These are phyloP conservation scores for Entomyzon cyanotis DNA, from an alignment of 2,113 vertebrate genomes.

Conservation along the genomic window DNA sequence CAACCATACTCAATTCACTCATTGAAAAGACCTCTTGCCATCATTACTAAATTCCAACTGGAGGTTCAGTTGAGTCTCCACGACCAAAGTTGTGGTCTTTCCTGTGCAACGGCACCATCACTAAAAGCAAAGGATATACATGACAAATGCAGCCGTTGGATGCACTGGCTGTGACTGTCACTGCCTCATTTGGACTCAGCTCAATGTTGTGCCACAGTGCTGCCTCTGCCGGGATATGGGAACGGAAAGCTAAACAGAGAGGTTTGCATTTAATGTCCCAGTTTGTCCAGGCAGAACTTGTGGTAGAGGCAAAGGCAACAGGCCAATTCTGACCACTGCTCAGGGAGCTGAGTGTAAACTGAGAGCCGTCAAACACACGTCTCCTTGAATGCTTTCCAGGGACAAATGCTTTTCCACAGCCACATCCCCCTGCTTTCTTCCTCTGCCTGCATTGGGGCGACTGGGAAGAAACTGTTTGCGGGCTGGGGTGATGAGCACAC, in stretches of 20 bases:
- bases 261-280: not conserved
- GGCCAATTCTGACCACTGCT: not conserved
- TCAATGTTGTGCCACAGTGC: not conserved
- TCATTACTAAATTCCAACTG: not conserved
- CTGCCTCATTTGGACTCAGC: fast-evolving
- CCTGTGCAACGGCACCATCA: not conserved
- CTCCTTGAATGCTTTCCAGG: not conserved
- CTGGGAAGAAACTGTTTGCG: not conserved
- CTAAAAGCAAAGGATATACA: not conserved
- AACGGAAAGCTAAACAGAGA: not conserved
- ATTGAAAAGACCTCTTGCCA: not conserved
- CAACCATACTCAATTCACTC: not conserved
- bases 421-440: not conserved
- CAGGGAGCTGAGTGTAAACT: not conserved
- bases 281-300: not conserved
- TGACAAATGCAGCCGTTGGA: not conserved
- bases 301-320: not conserved
- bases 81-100: not conserved
- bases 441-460: not conserved
- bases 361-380: not conserved
- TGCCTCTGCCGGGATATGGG: not conserved
- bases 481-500: not conserved
- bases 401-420: not conserved
- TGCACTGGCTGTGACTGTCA: not conserved
- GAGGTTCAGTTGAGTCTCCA: not conserved